A percentile compares a stretch with the other conserved stretches of the same genome.
phyloP scores from a whole-genome alignment of 2,113 vertebrate species.

The Corydoras maculifer region DNA sequence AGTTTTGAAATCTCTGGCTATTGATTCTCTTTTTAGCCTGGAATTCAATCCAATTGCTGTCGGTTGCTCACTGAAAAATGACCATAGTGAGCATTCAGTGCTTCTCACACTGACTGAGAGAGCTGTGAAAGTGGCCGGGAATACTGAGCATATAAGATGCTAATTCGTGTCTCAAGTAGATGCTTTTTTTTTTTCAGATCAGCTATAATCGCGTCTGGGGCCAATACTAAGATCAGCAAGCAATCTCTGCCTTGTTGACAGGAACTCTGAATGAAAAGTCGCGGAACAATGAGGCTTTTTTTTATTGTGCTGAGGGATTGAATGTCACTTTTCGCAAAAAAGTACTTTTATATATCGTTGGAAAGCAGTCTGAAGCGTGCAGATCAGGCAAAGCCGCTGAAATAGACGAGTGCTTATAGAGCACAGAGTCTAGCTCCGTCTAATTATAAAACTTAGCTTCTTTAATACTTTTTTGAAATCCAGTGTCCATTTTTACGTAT shows the following conservation, averaged over 20 bases:
- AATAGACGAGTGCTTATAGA: neutral
- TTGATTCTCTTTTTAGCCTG: slow-evolving; percentile 12
- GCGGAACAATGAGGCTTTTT: neutral
- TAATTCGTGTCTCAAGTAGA: slow-evolving; percentile 19
- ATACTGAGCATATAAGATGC: slow-evolving; percentile 27
- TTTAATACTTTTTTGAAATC: too few species aligned
- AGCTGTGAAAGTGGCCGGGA: slow-evolving; percentile 21
- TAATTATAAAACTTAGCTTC: too few species aligned
- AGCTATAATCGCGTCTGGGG: neutral
- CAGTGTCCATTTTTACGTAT: too few species aligned
- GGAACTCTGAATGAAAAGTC: neutral
- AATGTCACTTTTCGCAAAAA: neutral
- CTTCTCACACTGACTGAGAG: slow-evolving; percentile 28
- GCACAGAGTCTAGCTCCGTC: neutral
- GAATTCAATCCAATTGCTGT: slow-evolving; percentile 41
- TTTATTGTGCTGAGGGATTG: neutral
- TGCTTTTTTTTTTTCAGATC: slow-evolving; percentile 16
- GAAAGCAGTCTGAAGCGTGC: neutral
- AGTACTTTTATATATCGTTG: neutral
- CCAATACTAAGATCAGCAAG: neutral
- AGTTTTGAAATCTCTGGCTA: neutral
- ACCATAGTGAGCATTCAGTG: slow-evolving; percentile 28
- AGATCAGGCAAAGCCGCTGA: neutral
- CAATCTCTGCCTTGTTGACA: neutral
- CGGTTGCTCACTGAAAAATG: slow-evolving; percentile 38